Percentiles rank a stretch among this genome's conserved stretches.
These are phyloP conservation scores for Suricata suricatta DNA, from an alignment of 2,113 vertebrate species.

Conservation along the genomic window DNA sequence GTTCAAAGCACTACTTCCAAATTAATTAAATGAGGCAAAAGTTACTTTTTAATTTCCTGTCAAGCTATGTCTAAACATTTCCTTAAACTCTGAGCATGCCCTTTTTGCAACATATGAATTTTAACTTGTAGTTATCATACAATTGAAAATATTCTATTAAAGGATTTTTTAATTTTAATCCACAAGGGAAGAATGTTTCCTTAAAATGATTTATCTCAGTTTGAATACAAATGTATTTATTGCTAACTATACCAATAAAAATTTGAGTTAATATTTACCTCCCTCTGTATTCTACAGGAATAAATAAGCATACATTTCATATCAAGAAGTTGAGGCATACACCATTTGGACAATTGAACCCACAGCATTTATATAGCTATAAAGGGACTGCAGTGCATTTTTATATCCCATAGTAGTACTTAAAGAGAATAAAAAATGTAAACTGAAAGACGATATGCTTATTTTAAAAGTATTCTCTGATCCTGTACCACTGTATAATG, in stretches of 20 bases:
- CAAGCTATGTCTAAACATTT: background rate
- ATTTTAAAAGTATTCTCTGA: constrained; percentile 58
- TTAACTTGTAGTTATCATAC: background rate
- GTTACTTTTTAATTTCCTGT: background rate
- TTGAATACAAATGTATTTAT: constrained; percentile 4
- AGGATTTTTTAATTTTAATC: background rate
- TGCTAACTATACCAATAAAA: background rate
- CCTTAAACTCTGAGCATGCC: background rate
- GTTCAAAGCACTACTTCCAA: constrained; percentile 30
- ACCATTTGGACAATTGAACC: constrained; percentile 79
- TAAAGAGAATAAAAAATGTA: constrained; percentile 81
- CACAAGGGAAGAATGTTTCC: background rate
- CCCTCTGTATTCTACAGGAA: constrained; percentile 41
- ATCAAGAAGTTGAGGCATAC: constrained; percentile 55
- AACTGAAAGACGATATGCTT: constrained; percentile 67
- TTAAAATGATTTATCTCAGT: background rate
- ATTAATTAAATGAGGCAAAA: background rate
- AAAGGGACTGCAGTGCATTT: constrained; percentile 69
- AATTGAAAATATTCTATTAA: background rate
- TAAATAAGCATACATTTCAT: constrained; percentile 33
- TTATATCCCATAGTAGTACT: constrained; percentile 74
- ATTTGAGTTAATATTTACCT: background rate
- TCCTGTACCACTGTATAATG: constrained; percentile 55
- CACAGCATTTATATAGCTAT: constrained; percentile 73
- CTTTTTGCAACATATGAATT: background rate